These are phyloP conservation scores for Formica exsecta DNA, from an alignment of 1,140 invertebrate species.

Conservation along the genomic window DNA sequence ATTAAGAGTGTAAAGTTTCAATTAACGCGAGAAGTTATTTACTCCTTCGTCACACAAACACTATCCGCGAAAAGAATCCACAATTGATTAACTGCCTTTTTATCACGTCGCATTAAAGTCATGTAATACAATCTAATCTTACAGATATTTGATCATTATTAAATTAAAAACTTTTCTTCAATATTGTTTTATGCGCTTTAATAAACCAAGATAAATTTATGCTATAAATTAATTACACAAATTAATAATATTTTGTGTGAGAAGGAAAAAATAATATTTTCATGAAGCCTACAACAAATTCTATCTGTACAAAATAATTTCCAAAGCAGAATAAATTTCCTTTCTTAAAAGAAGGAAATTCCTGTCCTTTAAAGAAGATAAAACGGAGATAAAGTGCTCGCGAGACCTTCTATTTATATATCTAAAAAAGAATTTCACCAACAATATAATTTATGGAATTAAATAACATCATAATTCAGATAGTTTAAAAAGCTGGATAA, in stretches of 20 bases:
- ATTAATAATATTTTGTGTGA: background rate
- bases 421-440: background rate
- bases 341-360: background rate
- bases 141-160: background rate
- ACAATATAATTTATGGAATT: slow-evolving; percentile 1
- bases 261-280: background rate
- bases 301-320: background rate
- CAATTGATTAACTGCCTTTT: background rate
- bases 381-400: background rate
- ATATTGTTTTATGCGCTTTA: background rate
- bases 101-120: no score
- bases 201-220: background rate
- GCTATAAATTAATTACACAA: background rate
- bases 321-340: background rate
- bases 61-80: background rate
- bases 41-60: background rate
- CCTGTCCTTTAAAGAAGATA: background rate
- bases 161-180: background rate
- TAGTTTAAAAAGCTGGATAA: background rate
- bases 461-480: background rate
- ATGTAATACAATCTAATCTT: background rate
- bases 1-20: slow-evolving; percentile 2
- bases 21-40: background rate
- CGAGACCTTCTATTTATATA: background rate
- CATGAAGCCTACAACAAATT: background rate